Evolutionary conservation across 1,140 invertebrate species (phyloP).

Genomic region (Campoletis sonorensis): DNA sequence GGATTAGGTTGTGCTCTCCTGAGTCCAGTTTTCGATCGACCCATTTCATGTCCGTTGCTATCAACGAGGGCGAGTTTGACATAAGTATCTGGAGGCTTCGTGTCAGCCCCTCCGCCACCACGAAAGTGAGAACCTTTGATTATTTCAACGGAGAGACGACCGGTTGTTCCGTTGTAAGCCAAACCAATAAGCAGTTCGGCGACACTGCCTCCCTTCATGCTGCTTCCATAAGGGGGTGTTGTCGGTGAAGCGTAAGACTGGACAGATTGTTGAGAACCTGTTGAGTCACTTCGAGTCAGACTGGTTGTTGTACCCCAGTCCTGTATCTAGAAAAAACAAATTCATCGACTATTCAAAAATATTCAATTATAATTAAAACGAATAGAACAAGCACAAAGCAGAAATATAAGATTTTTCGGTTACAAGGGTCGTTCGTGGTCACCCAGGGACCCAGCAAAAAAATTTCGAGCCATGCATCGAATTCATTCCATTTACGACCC

Average conservation of each 20-base stretch:
- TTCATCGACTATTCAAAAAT: background rate
- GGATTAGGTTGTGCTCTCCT: slow-evolving; percentile 95
- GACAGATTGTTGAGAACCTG: slow-evolving; percentile 94
- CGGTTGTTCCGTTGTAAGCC: slow-evolving; percentile 95
- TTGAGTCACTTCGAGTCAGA: slow-evolving; percentile 92
- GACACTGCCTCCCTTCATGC: slow-evolving; percentile 86
- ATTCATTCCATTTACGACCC: too few relatives aligned
- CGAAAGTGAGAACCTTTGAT: slow-evolving; percentile 96
- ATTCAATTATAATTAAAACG: background rate
- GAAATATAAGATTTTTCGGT: too few relatives aligned
- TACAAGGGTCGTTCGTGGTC: too few relatives aligned
- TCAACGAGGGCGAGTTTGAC: slow-evolving; percentile 94
- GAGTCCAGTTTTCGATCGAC: slow-evolving; percentile 92
- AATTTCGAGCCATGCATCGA: too few relatives aligned
- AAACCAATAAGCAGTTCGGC: slow-evolving; percentile 93
- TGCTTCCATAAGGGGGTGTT: slow-evolving; percentile 78
- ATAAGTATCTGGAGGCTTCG: slow-evolving; percentile 92
- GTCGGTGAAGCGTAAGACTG: slow-evolving; percentile 73
- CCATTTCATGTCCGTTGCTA: slow-evolving; percentile 94
- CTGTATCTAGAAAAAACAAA: slow-evolving; percentile 61
- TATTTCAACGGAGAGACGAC: slow-evolving; percentile 93
- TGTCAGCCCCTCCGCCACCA: slow-evolving; percentile 78
- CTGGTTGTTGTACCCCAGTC: slow-evolving; percentile 78
- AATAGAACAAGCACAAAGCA: too few relatives aligned
- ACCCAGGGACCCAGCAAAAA: too few relatives aligned